Conservation (phyloP, 1,140 invertebrate species). For the Apolygus lucorum region DNA sequence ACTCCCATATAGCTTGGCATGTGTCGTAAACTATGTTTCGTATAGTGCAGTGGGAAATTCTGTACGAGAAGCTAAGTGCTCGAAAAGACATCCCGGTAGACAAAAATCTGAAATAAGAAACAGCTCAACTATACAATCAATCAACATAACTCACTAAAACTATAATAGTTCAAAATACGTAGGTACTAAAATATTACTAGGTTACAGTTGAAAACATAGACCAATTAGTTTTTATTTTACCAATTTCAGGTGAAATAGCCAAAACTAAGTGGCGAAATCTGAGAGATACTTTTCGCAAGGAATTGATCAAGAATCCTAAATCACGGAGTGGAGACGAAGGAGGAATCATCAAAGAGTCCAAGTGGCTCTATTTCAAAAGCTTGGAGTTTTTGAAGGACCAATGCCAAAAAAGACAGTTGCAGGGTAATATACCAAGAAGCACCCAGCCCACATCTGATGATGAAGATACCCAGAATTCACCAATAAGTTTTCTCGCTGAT, state of each 20-base stretch:
- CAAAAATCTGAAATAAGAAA: neutral
- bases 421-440: neutral
- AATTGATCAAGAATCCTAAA: no score
- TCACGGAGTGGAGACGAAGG: no score
- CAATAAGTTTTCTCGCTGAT: neutral
- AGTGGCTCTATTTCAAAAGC: no score
- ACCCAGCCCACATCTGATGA: neutral
- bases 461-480: neutral
- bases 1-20: neutral
- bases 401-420: neutral
- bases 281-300: neutral
- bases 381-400: no score
- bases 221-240: neutral
- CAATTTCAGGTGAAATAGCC: neutral
- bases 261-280: neutral
- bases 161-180: neutral
- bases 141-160: neutral
- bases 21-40: neutral
- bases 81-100: neutral
- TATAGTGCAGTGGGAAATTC: neutral
- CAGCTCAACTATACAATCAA: neutral
- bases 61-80: neutral
- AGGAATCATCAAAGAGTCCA: no score
- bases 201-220: neutral
- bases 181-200: neutral